Base-by-base conservation (phyloP, 2,888 invertebrate genomes). In the Drosophila hamatofila region DNA sequence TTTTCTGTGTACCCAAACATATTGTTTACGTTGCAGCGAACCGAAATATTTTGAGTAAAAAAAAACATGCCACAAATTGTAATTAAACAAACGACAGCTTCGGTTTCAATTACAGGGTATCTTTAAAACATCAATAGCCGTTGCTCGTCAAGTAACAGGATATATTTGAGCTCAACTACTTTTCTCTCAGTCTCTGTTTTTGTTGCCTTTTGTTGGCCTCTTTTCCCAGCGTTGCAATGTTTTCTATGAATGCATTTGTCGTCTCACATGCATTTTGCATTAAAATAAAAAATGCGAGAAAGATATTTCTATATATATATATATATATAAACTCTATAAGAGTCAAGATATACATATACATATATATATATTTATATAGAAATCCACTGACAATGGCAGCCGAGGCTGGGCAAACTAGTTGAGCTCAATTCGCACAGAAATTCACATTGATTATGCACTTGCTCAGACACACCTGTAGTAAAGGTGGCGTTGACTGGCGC, bases 391-490 rank as follows among this genome's bases (percentile, higher is more conserved):
- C 74, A 77, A 64, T 48, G 48, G 54, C 35, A 49, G 23, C 44
- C 30, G 46, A 46, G 44, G 37, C 27, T 35, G 52, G 56, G 42
- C 42, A 21, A 56, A 18, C 79, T 76, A 65, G 64, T 72, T 85
- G 85, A 71, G 80, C 82, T 80, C 80, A 73, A 80, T 82, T 82
- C 71, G 75, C 72, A 80, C 82, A 78, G 71, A 79, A 83, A 83
- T 83, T 80, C 77, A 67, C 74, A 69, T 74, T 79, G 81, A 83
- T 81, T 83, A 73, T 85, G 79, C 86, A 83, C 72, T 66, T 77
- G 80, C 61, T 69, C 54, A 66, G 82, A 69, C 82, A 83, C 83
- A 83, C 81, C 86, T 83, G 86, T 69, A 83, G 75, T 72, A 80
- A 72, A 79, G 69, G 67, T 39, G 69, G 70, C 72, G 76, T 54